Conservation (phyloP, 2,888 invertebrate genomes). For the Syrphus vitripennis region DNA sequence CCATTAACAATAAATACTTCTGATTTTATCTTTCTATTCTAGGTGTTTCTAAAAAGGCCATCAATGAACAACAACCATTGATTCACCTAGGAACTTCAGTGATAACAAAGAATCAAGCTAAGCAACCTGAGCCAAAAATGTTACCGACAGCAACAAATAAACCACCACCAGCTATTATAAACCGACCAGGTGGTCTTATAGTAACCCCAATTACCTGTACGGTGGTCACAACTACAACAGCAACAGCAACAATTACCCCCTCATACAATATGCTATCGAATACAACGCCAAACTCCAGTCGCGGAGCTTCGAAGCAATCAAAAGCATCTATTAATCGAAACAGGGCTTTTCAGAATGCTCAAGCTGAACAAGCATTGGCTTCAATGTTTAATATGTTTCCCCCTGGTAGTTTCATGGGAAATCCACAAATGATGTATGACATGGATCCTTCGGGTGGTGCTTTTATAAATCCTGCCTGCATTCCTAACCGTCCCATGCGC, state of each 20-base stretch:
- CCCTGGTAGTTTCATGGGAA: constrained; percentile 19
- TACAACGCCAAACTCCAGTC: not conserved
- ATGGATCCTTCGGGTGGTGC: constrained; percentile 43
- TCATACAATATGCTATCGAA: constrained; percentile 15
- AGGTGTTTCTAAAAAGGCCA: not conserved
- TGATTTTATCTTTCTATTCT: not conserved
- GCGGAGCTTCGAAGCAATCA: constrained; percentile 9
- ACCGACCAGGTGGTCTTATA: constrained; percentile 45
- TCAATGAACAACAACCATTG: constrained; percentile 24
- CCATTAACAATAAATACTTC: no score
- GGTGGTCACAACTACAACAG: not conserved
- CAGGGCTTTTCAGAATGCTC: not conserved
- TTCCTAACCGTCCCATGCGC: constrained; percentile 35
- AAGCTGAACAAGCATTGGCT: constrained; percentile 28
- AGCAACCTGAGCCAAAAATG: constrained; percentile 20
- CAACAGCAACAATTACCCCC: not conserved
- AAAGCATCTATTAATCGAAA: constrained; percentile 20
- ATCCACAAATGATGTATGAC: constrained; percentile 48
- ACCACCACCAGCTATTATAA: constrained; percentile 13
- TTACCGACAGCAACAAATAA: constrained; percentile 17
- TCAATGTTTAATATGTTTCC: constrained; percentile 45
- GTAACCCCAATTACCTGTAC: constrained; percentile 51
- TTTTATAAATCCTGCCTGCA: constrained; percentile 49
- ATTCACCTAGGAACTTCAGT: constrained; percentile 40
- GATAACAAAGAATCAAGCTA: constrained; percentile 27